Base-by-base conservation (phyloP, 1,140 invertebrate genomes). In the Protaetia brevitarsis region DNA sequence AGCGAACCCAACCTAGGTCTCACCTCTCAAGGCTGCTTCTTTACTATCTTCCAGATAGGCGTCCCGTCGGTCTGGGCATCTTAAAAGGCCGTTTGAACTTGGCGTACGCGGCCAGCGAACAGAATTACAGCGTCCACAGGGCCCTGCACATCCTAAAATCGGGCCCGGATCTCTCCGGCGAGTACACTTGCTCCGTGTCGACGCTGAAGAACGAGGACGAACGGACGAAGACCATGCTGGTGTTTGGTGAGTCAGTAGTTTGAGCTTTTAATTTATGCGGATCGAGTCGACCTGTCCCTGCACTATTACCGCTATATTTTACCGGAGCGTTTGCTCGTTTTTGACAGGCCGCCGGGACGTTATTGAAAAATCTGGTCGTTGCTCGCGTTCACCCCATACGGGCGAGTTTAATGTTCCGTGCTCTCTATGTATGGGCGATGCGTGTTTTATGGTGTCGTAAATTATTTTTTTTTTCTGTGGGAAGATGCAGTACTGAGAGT, bases 161-260 rank as follows among this genome's bases (percentile, higher is more conserved):
- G 4, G 87, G 86, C 11, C 86, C 87, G 21, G 88, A 92, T 67
- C 82, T 92, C 23, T 88, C 86, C 23, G 91, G 91, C 10, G 84
- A 86, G 66, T 93, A 92, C 75, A 89, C 84, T 30, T 94, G 92
- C 77, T 84, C 85, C 37, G 89, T 93, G 13, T 89, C 88, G n/a
- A 91, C 90, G 8, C 86, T 87, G 72, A 77, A 83, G 69, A 87
- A 87, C 59, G 89, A 92, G 73, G 87, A 87, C 66, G 81, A 81
- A 19, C 81, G 82, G 72, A 85, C 85, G 10, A 86, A 85, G 65
- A 80, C 82, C 8, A 92, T 94, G 89, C 84, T 90, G 26, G 87
- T 93, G 61, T 92, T 86, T 71, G 88, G 89, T 90, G 80, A 89
- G 88, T 83, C n/a, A n/a, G n/a, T n/a, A n/a, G 29, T 36, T 62